phyloP scores from a whole-genome alignment of 2,888 invertebrate species.

The Drosophila mercatorum region DNA sequence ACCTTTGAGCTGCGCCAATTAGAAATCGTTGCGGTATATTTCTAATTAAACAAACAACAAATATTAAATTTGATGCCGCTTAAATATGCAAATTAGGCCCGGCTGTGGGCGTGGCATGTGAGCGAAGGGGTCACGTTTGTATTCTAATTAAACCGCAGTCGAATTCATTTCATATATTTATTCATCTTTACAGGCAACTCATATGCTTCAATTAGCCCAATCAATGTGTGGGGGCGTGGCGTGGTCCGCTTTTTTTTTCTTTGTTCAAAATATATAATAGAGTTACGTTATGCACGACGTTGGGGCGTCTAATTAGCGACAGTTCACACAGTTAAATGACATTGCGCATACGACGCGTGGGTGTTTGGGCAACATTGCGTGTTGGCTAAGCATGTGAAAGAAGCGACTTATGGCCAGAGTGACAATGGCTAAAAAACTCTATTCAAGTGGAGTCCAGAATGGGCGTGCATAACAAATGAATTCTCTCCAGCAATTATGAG shows the following conservation, averaged over 20 bases:
- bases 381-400: conserved; percentile 33
- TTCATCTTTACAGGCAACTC: conserved; percentile 12
- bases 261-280: conserved; percentile 3
- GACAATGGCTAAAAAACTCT: neutral
- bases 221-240: conserved; percentile 20
- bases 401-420: neutral
- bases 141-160: conserved; percentile 65
- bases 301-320: conserved; percentile 65
- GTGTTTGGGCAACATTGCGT: conserved; percentile 12
- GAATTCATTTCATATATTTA: conserved; percentile 23
- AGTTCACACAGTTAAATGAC: conserved; percentile 33
- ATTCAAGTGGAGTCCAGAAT: neutral
- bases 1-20: conserved; percentile 33
- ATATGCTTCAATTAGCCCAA: conserved; percentile 55
- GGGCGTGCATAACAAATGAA: neutral
- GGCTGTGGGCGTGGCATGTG: conserved; percentile 26
- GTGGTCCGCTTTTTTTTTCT: neutral
- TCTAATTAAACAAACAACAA: conserved; percentile 55
- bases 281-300: conserved; percentile 32
- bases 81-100: conserved; percentile 42
- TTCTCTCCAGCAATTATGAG: neutral
- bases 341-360: conserved; percentile 61
- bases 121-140: conserved; percentile 4
- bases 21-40: conserved; percentile 59
- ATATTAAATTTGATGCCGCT: conserved; percentile 24